These are phyloP conservation scores for Phymastichus coffea DNA, from an alignment of 1,140 invertebrate species.

Conservation along the genomic window DNA sequence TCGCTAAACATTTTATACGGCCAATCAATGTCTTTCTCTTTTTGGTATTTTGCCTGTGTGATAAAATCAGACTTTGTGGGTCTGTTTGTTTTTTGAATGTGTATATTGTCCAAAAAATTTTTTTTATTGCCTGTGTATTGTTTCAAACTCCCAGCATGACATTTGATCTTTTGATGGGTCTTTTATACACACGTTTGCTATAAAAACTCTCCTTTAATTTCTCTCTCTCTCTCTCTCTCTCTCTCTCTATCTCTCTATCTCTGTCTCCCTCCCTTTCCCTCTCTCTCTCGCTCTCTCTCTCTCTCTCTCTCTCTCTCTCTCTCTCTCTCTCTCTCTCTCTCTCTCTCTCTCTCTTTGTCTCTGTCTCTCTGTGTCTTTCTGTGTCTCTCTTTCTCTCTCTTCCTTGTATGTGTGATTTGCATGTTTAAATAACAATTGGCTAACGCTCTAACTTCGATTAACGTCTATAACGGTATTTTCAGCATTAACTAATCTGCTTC, in stretches of 20 bases:
- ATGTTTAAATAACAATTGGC: conserved; percentile 32
- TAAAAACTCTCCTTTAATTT: conserved; percentile 10
- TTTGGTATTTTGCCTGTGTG: no score
- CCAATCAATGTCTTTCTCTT: no score
- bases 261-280: no score
- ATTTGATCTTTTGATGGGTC: neutral
- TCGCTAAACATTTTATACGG: no score
- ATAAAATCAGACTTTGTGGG: no score
- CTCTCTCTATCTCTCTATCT: no score
- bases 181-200: neutral
- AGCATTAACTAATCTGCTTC: conserved; percentile 19
- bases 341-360: conserved; percentile 3
- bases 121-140: neutral
- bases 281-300: no score
- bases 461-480: conserved; percentile 30
- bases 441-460: conserved; percentile 51
- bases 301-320: neutral
- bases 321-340: neutral
- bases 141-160: conserved; percentile 14
- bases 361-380: no score
- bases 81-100: no score
- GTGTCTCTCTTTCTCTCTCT: conserved; percentile 27
- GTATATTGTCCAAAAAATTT: no score
- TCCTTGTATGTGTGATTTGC: conserved; percentile 44
- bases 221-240: conserved; percentile 13